These are phyloP conservation scores for Paracentrotus lividus DNA, from an alignment of 53 echinoderm and acorn worm genomes.

Conservation along the genomic window DNA sequence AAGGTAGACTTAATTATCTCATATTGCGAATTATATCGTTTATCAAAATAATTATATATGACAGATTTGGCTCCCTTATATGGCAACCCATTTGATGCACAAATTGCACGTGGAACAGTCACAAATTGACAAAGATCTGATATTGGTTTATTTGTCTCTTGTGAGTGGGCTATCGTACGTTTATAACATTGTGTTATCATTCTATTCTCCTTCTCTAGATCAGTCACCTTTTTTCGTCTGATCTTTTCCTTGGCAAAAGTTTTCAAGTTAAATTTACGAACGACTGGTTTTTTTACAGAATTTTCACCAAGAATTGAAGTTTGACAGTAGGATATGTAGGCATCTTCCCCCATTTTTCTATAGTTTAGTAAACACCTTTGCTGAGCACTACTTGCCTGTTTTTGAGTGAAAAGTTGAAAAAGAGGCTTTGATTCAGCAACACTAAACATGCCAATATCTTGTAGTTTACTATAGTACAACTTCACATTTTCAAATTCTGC, in stretches of 20 bases:
- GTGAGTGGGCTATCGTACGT: constrained; percentile 66
- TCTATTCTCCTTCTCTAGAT: constrained; percentile 77
- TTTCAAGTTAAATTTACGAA: not conserved
- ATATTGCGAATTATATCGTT: constrained; percentile 56
- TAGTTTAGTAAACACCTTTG: not conserved
- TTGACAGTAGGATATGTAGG: constrained; percentile 12
- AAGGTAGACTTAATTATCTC: not conserved
- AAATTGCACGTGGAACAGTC: constrained; percentile 74
- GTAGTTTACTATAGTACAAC: not conserved
- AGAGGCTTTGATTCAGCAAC: not conserved
- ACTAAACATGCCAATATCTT: not conserved
- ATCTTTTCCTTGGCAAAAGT: constrained; percentile 62
- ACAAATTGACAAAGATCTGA: constrained; percentile 71
- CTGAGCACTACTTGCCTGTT: constrained; percentile 1
- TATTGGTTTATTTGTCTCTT: constrained; percentile 65
- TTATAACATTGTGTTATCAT: constrained; percentile 78
- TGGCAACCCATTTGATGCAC: constrained; percentile 73
- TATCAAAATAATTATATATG: constrained; percentile 71
- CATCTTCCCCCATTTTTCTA: not conserved
- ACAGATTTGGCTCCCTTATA: constrained; percentile 76
- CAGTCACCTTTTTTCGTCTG: constrained; percentile 70
- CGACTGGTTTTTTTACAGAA: constrained; percentile 61
- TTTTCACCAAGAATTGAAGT: constrained; percentile 60
- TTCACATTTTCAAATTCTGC: not conserved
- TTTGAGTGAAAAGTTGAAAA: not conserved